phyloP scores from a whole-genome alignment of 2,797 vertebrate species.

The Chiroxiphia lanceolata region DNA sequence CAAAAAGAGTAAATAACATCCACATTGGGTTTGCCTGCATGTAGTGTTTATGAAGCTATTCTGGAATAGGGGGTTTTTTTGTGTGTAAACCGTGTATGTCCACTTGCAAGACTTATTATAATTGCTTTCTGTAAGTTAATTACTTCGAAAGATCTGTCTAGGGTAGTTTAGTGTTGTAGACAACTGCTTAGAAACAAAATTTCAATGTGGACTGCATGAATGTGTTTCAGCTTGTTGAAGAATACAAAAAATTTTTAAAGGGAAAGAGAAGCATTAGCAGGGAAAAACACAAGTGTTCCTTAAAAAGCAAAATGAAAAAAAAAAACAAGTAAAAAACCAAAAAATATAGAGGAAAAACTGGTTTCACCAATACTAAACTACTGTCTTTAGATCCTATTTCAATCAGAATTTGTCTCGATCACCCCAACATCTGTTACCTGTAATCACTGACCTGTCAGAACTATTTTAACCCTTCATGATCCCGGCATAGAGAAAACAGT shows the following conservation, averaged over 20 bases:
- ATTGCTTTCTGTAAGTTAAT: not conserved
- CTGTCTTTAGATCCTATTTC: not conserved
- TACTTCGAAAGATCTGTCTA: not conserved
- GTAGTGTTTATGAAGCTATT: not conserved
- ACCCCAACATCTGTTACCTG: not conserved
- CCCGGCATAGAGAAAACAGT: not conserved
- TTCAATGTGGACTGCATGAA: not conserved
- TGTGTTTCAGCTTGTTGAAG: not conserved
- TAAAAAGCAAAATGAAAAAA: not conserved
- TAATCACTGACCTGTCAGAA: not conserved
- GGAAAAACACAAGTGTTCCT: not conserved
- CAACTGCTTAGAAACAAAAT: not conserved
- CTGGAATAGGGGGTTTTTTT: accelerated
- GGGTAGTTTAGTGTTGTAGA: not conserved
- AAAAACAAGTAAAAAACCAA: not conserved
- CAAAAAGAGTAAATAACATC: not conserved
- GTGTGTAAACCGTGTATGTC: not conserved
- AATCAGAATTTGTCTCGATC: not conserved
- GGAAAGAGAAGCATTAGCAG: not conserved
- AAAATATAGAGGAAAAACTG: accelerated
- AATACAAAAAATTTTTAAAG: not conserved
- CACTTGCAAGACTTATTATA: not conserved
- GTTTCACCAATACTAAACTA: not conserved
- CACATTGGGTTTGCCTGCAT: not conserved
- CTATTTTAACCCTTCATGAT: not conserved